Evolutionary conservation across 2,113 vertebrate species (phyloP).

Genomic region (Brevimyrus niger): DNA sequence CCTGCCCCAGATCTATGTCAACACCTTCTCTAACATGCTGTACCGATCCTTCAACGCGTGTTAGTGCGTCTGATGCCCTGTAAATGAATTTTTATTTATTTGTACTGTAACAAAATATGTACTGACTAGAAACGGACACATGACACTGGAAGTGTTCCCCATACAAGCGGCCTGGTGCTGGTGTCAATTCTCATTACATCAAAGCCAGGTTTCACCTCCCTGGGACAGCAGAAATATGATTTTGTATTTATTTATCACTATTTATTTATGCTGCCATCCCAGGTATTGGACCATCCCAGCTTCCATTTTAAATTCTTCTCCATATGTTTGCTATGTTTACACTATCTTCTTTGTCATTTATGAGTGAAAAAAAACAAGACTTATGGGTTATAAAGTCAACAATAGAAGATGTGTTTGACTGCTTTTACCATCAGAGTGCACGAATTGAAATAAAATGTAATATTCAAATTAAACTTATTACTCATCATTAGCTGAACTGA

Average conservation of each 20-base stretch:
- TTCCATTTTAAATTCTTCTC: background rate
- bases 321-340: background rate
- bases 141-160: background rate
- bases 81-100: constrained; percentile 7
- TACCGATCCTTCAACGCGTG: background rate
- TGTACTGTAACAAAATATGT: background rate
- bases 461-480: background rate
- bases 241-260: background rate
- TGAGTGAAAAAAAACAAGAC: background rate
- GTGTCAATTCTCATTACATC: background rate
- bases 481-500: background rate
- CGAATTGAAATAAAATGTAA: background rate
- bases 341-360: background rate
- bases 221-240: background rate
- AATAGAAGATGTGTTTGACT: background rate
- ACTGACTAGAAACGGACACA: background rate
- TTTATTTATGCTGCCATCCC: background rate
- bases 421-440: background rate
- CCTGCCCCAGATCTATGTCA: background rate
- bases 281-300: background rate
- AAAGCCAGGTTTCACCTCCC: background rate
- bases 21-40: background rate
- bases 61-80: background rate
- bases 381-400: background rate
- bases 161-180: background rate